Percentiles rank a stretch among this genome's conserved stretches.
Evolutionary conservation across 2,797 vertebrate species (phyloP).

Genomic region (Clarias platycephalus): DNA sequence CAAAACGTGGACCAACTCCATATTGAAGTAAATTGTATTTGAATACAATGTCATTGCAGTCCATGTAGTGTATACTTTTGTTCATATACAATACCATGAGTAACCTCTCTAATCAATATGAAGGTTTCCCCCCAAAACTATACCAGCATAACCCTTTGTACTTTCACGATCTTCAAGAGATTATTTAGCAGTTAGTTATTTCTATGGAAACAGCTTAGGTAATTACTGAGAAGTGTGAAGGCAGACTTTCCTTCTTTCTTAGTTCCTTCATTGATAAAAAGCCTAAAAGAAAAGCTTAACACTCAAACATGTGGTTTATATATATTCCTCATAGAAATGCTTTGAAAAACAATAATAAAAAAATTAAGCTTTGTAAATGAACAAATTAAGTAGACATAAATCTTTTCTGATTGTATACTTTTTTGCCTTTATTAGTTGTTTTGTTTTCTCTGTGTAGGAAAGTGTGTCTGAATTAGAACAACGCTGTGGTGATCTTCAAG

Average conservation of each 20-base stretch:
- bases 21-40: no score
- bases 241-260: no score
- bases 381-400: background rate
- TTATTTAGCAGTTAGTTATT: background rate
- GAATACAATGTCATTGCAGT: no score
- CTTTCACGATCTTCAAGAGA: background rate
- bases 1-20: no score
- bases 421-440: background rate
- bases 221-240: background rate
- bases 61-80: no score
- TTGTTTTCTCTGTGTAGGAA: conserved; percentile 36
- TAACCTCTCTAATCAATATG: background rate
- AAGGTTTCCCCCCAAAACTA: background rate
- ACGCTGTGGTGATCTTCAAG: conserved; percentile 65
- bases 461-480: conserved; percentile 37
- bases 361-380: no score
- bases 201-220: background rate
- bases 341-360: no score
- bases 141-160: background rate
- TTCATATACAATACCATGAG: no score
- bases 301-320: no score
- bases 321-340: no score
- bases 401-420: background rate
- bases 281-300: background rate
- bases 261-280: no score